phyloP scores from a whole-genome alignment of 2,888 invertebrate species.

The Drosophila incognita region DNA sequence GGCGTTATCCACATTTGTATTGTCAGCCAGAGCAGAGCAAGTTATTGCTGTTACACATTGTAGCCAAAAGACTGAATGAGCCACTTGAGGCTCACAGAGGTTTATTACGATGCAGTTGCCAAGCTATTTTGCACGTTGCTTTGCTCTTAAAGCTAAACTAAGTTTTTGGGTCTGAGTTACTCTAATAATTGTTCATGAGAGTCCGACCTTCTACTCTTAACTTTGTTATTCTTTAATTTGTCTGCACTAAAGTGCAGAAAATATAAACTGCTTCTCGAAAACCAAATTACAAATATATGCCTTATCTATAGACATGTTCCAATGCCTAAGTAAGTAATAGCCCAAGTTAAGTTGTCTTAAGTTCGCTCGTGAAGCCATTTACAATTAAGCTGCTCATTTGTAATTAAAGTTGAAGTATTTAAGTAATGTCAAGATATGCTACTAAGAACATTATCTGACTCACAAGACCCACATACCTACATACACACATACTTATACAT shows the following conservation, averaged over 20 bases:
- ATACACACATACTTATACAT: conserved; percentile 2
- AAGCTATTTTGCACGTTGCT: conserved; percentile 6
- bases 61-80: conserved; percentile 14
- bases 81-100: conserved; percentile 33
- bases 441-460: conserved; percentile 10
- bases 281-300: neutral
- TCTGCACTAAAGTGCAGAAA: neutral
- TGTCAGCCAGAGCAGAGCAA: conserved; percentile 31
- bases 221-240: neutral
- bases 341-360: neutral
- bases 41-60: conserved; percentile 26
- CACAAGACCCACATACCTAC: conserved; percentile 12
- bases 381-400: conserved; percentile 41
- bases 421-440: conserved; percentile 28
- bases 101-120: conserved; percentile 28
- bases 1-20: conserved; percentile 51
- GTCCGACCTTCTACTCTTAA: neutral
- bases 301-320: neutral
- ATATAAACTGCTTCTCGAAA: neutral
- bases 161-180: neutral
- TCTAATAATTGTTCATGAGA: neutral
- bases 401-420: conserved; percentile 50
- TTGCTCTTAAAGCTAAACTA: conserved; percentile 9
- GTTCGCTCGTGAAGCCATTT: conserved; percentile 1
- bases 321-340: neutral